Conservation (phyloP, 2,797 vertebrate species). For the Syngnathus acus region DNA sequence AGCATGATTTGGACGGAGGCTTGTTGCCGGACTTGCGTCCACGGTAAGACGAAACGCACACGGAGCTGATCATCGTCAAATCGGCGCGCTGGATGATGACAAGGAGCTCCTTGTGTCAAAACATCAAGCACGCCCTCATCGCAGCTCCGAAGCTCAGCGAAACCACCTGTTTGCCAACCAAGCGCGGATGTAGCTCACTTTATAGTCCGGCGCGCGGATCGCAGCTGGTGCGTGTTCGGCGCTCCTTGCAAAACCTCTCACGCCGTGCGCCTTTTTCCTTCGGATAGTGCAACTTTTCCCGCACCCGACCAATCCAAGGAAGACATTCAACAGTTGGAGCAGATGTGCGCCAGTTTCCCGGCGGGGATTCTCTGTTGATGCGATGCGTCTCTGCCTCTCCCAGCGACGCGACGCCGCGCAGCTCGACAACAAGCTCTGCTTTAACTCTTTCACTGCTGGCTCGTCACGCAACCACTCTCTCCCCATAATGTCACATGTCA, state of each 20-base stretch:
- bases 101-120: constrained; percentile 21
- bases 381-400: constrained; percentile 52
- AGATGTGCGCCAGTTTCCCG: constrained; percentile 47
- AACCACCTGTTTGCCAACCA: not conserved
- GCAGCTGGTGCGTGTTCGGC: not conserved
- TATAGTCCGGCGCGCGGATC: not conserved
- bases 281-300: not conserved
- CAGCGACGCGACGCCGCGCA: constrained; percentile 50
- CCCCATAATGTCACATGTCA: not conserved
- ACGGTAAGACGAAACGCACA: constrained; percentile 98
- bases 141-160: constrained; percentile 11
- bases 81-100: constrained; percentile 12
- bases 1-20: constrained; percentile 96
- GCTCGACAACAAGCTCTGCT: constrained; percentile 51
- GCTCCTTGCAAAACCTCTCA: not conserved
- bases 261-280: not conserved
- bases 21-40: constrained; percentile 98
- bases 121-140: constrained; percentile 31
- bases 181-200: not conserved
- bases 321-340: constrained; percentile 10
- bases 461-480: constrained; percentile 41
- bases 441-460: constrained; percentile 61
- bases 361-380: constrained; percentile 62
- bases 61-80: constrained; percentile 89
- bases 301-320: too few species aligned